phyloP scores from a whole-genome alignment of 1,140 invertebrate species.

The Geopemphigus sp. region DNA sequence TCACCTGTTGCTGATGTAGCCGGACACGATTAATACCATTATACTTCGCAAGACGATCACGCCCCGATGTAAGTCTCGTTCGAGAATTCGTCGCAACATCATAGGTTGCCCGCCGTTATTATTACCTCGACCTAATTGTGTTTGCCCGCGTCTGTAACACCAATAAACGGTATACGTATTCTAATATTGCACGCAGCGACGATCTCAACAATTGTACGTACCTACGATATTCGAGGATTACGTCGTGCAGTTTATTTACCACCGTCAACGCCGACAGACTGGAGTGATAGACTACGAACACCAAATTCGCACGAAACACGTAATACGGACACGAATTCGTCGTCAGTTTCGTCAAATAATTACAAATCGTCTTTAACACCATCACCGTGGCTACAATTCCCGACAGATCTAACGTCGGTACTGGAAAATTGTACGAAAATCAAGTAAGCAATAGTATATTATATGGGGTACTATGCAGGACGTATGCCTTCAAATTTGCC shows the following conservation, averaged over 20 bases:
- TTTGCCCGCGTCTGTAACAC: no score
- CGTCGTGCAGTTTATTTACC: neutral
- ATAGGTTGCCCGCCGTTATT: no score
- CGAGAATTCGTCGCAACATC: neutral
- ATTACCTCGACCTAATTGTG: no score
- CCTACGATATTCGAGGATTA: neutral
- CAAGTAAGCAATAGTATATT: neutral
- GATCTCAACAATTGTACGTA: no score
- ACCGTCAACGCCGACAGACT: neutral
- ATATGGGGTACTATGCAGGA: no score
- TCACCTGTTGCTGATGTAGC: conserved; percentile 42
- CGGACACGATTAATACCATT: neutral
- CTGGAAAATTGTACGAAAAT: no score
- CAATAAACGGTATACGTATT: no score
- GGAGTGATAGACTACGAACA: conserved; percentile 21
- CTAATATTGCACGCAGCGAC: no score
- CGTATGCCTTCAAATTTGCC: no score
- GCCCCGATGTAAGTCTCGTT: neutral
- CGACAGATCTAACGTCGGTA: neutral
- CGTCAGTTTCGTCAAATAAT: conserved; percentile 11
- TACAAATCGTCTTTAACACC: neutral
- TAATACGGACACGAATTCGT: conserved; percentile 30
- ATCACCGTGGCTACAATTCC: neutral
- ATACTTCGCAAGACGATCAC: neutral
- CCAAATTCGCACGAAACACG: conserved; percentile 17